Conservation (phyloP, 2,113 vertebrate species). For the Ctenodactylus gundi region DNA sequence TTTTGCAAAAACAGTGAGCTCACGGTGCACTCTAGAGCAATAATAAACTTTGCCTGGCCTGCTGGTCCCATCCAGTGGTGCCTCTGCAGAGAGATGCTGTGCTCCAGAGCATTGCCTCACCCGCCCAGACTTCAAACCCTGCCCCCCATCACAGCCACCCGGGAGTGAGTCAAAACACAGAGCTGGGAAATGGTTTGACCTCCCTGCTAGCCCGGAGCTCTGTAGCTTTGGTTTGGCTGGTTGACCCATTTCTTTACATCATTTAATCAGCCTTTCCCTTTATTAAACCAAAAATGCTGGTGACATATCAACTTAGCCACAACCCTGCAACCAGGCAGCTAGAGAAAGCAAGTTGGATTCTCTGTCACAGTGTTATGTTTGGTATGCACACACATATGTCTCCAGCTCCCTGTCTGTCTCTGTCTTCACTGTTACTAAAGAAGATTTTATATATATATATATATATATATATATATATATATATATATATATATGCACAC, state of each 20-base stretch:
- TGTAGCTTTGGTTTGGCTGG: conserved; percentile 42
- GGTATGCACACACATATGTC: conserved; percentile 40
- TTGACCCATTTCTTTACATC: conserved; percentile 57
- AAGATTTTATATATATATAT: not conserved
- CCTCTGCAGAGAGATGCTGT: conserved; percentile 44
- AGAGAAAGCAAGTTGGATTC: conserved; percentile 70
- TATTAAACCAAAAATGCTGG: conserved; percentile 66
- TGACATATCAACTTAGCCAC: conserved; percentile 36
- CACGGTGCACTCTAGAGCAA: conserved; percentile 57
- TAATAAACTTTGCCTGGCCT: conserved; percentile 42
- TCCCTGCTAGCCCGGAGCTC: not conserved
- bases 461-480: not conserved
- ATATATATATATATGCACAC: not conserved
- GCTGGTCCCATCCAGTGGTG: conserved; percentile 19
- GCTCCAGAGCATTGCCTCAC: conserved; percentile 61
- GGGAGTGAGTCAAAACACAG: conserved; percentile 71
- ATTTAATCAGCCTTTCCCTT: conserved; percentile 68
- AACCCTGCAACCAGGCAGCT: conserved; percentile 39
- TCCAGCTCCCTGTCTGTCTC: conserved; percentile 62
- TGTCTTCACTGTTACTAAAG: conserved; percentile 56
- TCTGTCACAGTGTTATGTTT: conserved; percentile 64
- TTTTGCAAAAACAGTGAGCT: conserved; percentile 69
- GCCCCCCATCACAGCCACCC: conserved; percentile 43
- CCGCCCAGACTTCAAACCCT: conserved; percentile 36
- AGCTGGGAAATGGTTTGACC: not conserved